Evolutionary conservation across 2,797 vertebrate genomes (phyloP), one percentile per base, ranked within the genome.

Genomic region (Eidolon dupreanum): DNA sequence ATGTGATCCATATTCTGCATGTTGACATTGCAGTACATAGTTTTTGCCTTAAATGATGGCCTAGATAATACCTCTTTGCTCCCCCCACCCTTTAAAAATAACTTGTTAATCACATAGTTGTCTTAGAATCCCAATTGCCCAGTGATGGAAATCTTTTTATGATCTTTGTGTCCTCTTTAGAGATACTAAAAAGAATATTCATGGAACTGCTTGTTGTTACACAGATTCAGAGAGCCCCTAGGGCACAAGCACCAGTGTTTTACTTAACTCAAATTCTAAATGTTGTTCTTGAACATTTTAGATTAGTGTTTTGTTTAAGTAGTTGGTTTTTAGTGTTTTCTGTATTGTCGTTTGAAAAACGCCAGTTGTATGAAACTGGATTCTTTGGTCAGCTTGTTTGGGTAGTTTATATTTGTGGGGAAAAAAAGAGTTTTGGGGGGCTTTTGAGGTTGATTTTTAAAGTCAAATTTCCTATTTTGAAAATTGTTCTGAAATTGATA

Each of bases 361-460:
- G 36, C 92, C 95, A 94, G 65, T 93, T 91, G 74, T 90, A 82
- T 88, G 92, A 97, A 84, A 93, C 88, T 98, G 97, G 97, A 91
- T 97, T 97, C 96, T 96, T 98, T 97, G 98, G 98, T 98, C 98
- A 99, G 97, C 98, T 98, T 98, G 97, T 98, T 98, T 96, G 96
- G 98, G 96, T 98, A 98, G 97, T 97, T 98, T 98, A 96, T 98
- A 81, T 93, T 97, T 87, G 93, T 96, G 59, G 61, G 65, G 68
- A n/a, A 68, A 84, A 87, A 9, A 49, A 78, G 66, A 43, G 22
- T 77, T 71, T 93, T 78, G 84, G 63, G 61, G 78, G 38, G 24
- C 46, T 90, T 94, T 95, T 79, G 93, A 97, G 92, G 74, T 97
- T 82, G n/a, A 71, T 95, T 93, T 96, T 94, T 95, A 70, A 96